Evolutionary conservation across 2,888 invertebrate species (phyloP).

Genomic region (Lithosia quadra): DNA sequence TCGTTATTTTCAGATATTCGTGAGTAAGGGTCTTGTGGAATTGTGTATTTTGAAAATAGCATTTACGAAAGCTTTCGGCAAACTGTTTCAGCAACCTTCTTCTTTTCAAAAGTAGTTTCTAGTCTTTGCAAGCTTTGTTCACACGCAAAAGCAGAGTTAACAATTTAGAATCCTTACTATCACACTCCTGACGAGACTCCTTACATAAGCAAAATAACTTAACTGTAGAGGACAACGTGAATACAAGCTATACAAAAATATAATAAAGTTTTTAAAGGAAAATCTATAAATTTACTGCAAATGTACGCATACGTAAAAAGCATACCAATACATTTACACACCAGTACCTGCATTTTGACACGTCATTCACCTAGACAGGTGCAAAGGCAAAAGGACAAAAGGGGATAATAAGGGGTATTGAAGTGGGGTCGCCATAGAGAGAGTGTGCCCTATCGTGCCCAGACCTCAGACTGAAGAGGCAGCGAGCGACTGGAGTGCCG

Average conservation of each 20-base stretch:
- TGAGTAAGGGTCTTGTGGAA: neutral
- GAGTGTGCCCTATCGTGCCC: slow-evolving; percentile 74
- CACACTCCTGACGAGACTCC: too few relatives aligned
- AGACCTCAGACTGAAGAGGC: slow-evolving; percentile 57
- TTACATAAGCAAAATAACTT: too few relatives aligned
- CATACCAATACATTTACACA: slow-evolving; percentile 8
- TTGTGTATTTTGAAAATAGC: slow-evolving; percentile 1
- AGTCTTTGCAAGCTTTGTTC: too few relatives aligned
- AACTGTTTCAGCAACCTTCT: neutral
- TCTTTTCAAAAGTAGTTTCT: too few relatives aligned
- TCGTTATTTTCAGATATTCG: slow-evolving; percentile 20
- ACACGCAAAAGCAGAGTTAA: neutral
- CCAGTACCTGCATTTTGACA: slow-evolving; percentile 46
- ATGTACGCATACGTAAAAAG: neutral
- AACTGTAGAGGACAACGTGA: too few relatives aligned
- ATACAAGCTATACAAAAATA: too few relatives aligned
- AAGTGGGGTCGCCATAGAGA: slow-evolving; percentile 65
- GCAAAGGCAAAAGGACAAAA: slow-evolving; percentile 73
- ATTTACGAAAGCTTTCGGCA: neutral
- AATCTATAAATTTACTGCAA: too few relatives aligned
- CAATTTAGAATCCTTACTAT: neutral
- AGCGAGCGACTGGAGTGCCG: slow-evolving; percentile 45
- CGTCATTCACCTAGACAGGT: slow-evolving; percentile 63
- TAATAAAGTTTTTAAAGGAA: too few relatives aligned
- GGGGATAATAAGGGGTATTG: slow-evolving; percentile 70